Evolutionary conservation across 2,888 invertebrate genomes (phyloP), one percentile per base, ranked within the genome.

Genomic region (Nomada ferruginata): DNA sequence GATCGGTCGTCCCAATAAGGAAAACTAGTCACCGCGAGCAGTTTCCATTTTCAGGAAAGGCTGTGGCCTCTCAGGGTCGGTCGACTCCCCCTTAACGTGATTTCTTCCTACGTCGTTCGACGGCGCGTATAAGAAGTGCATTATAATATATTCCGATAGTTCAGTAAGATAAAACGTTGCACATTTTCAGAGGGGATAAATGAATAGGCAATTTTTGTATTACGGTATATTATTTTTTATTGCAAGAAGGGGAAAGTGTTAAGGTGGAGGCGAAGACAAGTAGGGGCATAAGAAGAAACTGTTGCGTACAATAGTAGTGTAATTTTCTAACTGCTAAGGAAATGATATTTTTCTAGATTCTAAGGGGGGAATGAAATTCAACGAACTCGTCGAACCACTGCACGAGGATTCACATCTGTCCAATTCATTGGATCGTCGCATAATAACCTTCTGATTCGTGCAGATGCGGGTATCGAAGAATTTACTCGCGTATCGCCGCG

Each of bases 11-110:
- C 70, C 70, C 65, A 74, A 66, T 74, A 83, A 55, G 83, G 78
- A 53, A 29, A 53, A 15, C 60, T 66, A 66, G 66, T 70, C 53
- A 29, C 81, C 72, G 47, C 68, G 68, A 61, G 52, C 69, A 53
- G 69, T 63, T 81, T 70, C 70, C 78, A 50, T 50, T 68, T 79
- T 79, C 69, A 70, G 65, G 55, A 69, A 82, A 72, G 59, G 36
- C 29, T 60, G 42, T n/a, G 65, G 26, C 18, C 44, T 47, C n/a
- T 50, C 36, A 36, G 36, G 36, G 44, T 66, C 66, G 61, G 76
- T 55, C 74, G 36, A 55, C 61, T 66, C 60, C 66, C 66, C 76
- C 76, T 77, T 60, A 76, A 53, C 77, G 52, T 77, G 47, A 36
- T 47, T 23, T 36, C 36, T 7, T 36, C 36, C 36, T 36, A 36